Conservation (phyloP, 2,113 vertebrate species). For the Oceanodroma tethys region DNA sequence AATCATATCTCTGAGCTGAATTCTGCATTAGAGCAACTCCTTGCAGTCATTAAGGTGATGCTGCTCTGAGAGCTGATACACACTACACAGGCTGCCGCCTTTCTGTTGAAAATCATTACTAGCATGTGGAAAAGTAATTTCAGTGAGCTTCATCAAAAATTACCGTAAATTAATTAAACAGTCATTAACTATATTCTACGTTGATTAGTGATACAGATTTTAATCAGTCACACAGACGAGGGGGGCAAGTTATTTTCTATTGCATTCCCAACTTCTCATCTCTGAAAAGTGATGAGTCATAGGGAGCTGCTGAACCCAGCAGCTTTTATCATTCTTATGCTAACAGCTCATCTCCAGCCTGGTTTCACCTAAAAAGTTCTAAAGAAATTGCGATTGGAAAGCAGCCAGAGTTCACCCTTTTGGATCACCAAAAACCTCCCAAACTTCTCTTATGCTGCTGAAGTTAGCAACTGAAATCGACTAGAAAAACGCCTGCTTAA, state of each 20-base stretch:
- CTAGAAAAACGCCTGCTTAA: not conserved
- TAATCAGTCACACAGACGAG: not conserved
- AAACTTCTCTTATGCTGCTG: not conserved
- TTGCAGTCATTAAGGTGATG: not conserved
- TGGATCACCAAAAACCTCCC: not conserved
- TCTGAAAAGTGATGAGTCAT: not conserved
- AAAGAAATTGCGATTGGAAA: not conserved
- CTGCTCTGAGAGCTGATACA: not conserved
- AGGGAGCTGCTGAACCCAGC: not conserved
- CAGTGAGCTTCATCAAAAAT: not conserved
- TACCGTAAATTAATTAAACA: conserved; percentile 42
- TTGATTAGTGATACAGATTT: not conserved
- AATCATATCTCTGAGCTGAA: not conserved
- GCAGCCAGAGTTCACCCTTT: not conserved
- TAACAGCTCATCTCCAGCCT: not conserved
- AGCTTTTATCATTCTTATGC: not conserved
- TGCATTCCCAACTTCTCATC: not conserved
- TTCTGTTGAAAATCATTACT: not conserved
- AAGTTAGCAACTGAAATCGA: not conserved
- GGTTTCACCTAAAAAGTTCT: not conserved
- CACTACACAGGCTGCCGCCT: not conserved
- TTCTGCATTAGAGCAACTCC: not conserved
- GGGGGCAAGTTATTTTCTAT: not conserved
- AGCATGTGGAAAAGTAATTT: not conserved
- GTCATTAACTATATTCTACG: not conserved